A percentile compares a stretch with the other conserved stretches of the same genome.
Conservation (phyloP, 92 coral and sea anemone species). For the Meandrina meandrites region DNA sequence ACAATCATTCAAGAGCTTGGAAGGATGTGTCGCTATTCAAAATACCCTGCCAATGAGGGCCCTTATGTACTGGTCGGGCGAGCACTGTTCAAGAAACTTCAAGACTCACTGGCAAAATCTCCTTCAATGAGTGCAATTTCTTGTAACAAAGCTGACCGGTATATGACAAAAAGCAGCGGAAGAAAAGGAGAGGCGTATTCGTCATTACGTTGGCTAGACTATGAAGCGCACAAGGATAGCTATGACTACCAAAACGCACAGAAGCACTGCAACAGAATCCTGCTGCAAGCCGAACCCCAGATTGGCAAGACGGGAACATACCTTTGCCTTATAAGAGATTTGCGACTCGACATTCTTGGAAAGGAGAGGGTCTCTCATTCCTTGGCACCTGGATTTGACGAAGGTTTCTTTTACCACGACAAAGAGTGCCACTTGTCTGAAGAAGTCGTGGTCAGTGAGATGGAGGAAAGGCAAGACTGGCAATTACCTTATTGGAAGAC, state of each 20-base stretch:
- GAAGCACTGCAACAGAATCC: slow-evolving; percentile 40
- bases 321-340: slow-evolving; percentile 41
- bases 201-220: slow-evolving; percentile 36
- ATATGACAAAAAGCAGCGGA: slow-evolving; percentile 20
- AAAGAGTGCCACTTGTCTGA: neutral
- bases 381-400: neutral
- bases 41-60: neutral
- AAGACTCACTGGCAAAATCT: slow-evolving; percentile 12
- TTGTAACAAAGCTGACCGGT: slow-evolving; percentile 25
- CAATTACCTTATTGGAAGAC: slow-evolving; percentile 35
- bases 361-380: neutral
- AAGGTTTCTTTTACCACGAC: neutral
- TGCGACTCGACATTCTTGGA: slow-evolving; percentile 33
- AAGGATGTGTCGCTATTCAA: slow-evolving; percentile 47
- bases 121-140: slow-evolving; percentile 36
- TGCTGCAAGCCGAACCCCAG: slow-evolving; percentile 57
- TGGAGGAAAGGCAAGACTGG: neutral
- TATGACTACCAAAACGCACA: slow-evolving; percentile 23
- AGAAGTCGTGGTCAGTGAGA: neutral
- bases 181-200: neutral
- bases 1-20: slow-evolving; percentile 46
- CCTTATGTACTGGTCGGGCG: slow-evolving; percentile 51
- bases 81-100: slow-evolving; percentile 22
- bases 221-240: slow-evolving; percentile 25
- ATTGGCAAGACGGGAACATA: slow-evolving; percentile 56